Percentiles rank a stretch among this genome's conserved stretches.
Evolutionary conservation across 1,140 invertebrate genomes (phyloP).

Genomic region (Lepidurus apus): DNA sequence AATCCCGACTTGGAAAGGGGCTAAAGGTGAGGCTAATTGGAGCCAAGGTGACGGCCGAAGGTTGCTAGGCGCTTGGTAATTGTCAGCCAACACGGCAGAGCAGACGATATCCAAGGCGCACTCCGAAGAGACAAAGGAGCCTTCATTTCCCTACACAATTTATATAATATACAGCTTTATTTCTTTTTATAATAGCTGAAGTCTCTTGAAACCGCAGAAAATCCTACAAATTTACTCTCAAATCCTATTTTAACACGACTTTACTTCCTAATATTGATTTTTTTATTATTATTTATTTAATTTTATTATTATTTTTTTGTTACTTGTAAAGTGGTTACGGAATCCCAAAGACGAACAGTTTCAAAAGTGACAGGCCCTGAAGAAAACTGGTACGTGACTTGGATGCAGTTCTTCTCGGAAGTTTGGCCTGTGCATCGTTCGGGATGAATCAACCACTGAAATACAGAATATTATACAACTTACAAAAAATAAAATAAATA

Average conservation of each 20-base stretch:
- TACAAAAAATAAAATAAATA: too few relatives aligned
- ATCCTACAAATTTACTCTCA: too few relatives aligned
- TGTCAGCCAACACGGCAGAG: neutral
- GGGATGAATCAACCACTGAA: neutral
- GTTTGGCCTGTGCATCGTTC: neutral
- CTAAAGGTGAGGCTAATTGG: neutral
- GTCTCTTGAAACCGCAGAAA: too few relatives aligned
- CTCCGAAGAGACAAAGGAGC: neutral
- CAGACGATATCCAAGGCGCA: neutral
- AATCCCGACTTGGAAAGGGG: neutral
- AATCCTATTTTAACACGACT: too few relatives aligned
- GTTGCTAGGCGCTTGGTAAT: neutral
- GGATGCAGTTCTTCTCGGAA: neutral
- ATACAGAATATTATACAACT: neutral
- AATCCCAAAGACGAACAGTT: neutral
- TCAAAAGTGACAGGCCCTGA: neutral
- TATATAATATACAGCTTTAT: neutral
- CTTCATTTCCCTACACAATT: neutral
- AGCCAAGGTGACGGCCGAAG: neutral
- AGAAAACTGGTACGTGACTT: neutral
- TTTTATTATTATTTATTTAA: neutral
- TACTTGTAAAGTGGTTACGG: neutral
- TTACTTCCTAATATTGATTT: neutral
- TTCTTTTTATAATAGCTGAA: neutral
- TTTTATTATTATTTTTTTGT: neutral